A percentile compares a stretch with the other conserved stretches of the same genome.
These are phyloP conservation scores for Meghimatium bilineatum DNA, from an alignment of 2,888 invertebrate genomes.

Conservation along the genomic window DNA sequence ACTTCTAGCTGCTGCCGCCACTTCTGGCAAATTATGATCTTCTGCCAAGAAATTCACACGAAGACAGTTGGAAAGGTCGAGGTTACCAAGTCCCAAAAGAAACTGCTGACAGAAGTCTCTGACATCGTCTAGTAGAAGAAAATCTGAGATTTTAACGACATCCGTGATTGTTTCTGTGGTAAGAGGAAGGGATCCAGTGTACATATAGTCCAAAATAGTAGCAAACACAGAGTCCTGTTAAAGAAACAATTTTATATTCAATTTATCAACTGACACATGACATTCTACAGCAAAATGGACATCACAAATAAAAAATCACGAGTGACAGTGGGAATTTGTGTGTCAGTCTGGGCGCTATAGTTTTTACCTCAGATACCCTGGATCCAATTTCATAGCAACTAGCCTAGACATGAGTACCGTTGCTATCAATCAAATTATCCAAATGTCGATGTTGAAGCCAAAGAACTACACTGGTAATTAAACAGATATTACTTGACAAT, in stretches of 20 bases:
- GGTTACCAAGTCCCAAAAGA: slow-evolving; percentile 71
- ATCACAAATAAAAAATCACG: no score
- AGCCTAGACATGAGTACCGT: no score
- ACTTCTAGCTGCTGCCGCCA: slow-evolving; percentile 64
- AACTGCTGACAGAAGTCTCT: slow-evolving; percentile 74
- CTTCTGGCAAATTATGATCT: slow-evolving; percentile 71
- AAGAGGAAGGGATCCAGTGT: slow-evolving; percentile 70
- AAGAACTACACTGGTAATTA: no score
- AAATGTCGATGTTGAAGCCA: no score
- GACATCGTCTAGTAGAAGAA: slow-evolving; percentile 73
- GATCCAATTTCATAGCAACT: no score
- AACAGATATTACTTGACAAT: no score
- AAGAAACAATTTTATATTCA: background rate
- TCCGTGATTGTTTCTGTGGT: slow-evolving; percentile 71
- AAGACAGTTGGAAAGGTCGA: slow-evolving; percentile 72
- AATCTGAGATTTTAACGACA: slow-evolving; percentile 72
- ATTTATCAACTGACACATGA: background rate
- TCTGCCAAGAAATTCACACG: slow-evolving; percentile 69
- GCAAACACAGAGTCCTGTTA: slow-evolving; percentile 65
- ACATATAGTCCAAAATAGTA: slow-evolving; percentile 71
- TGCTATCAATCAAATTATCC: no score
- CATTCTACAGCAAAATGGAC: background rate
- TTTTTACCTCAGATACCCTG: no score
- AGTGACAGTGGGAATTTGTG: no score
- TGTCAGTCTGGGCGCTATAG: no score